Percentiles rank a stretch among this genome's conserved stretches.
phyloP scores from a whole-genome alignment of 2,888 invertebrate genomes.

The Polietes domitor region DNA sequence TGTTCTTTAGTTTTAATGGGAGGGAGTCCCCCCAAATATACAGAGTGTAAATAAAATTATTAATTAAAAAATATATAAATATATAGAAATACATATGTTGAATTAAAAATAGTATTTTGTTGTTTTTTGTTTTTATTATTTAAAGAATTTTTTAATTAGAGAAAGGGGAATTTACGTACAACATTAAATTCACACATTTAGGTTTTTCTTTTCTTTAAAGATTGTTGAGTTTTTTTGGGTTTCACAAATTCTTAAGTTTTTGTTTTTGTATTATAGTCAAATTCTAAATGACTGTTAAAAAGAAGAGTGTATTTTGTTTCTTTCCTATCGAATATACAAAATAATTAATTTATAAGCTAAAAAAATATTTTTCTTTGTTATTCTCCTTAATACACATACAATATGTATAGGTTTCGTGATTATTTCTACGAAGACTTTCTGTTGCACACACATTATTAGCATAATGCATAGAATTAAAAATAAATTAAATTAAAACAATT shows the following conservation, averaged over 20 bases:
- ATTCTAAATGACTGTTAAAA: conserved; percentile 49
- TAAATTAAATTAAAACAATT: neutral
- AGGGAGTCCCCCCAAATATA: neutral
- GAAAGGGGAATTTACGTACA: conserved; percentile 57
- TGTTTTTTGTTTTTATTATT: neutral
- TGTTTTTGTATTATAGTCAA: conserved; percentile 44
- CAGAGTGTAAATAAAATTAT: conserved; percentile 16
- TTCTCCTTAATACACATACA: conserved; percentile 30
- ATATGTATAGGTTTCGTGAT: conserved; percentile 3
- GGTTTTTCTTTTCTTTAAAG: conserved; percentile 12
- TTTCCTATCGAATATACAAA: neutral
- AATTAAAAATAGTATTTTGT: neutral
- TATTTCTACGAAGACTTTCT: neutral
- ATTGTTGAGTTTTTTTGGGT: conserved; percentile 8
- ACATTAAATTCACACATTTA: conserved; percentile 62
- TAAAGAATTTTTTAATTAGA: neutral
- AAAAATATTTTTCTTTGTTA: conserved; percentile 1
- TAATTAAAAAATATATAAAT: neutral
- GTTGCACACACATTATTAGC: neutral
- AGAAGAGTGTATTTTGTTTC: conserved; percentile 29
- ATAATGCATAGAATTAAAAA: neutral
- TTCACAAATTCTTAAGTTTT: neutral
- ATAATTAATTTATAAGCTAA: conserved; percentile 33
- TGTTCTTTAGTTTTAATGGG: neutral
- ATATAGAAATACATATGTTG: neutral